phyloP scores from a whole-genome alignment of 2,888 invertebrate genomes.

The Lepas anatifera region DNA sequence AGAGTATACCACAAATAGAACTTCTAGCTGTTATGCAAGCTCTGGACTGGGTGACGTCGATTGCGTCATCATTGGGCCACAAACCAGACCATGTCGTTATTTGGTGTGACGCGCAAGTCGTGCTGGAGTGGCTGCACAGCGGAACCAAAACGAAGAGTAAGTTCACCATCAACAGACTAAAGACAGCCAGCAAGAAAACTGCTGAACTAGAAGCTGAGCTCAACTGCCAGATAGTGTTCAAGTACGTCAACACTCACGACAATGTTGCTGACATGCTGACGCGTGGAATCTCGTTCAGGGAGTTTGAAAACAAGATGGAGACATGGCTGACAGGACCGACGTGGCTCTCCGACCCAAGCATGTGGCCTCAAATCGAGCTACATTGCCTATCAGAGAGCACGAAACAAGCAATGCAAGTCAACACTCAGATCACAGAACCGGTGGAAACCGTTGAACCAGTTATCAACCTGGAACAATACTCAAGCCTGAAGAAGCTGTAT shows the following conservation, averaged over 20 bases:
- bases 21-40: background rate
- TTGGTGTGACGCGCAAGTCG: too few relatives aligned
- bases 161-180: background rate
- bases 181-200: background rate
- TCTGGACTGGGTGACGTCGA: background rate
- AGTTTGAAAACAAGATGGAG: background rate
- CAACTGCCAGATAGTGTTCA: background rate
- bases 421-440: background rate
- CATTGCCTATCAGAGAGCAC: background rate
- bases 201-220: background rate
- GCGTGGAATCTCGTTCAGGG: background rate
- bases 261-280: background rate
- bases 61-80: background rate
- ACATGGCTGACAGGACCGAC: background rate
- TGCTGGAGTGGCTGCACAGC: background rate
- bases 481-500: background rate
- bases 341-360: too few relatives aligned
- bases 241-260: background rate
- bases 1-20: background rate
- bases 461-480: background rate
- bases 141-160: background rate
- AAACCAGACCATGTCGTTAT: background rate
- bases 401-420: background rate
- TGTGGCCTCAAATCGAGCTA: too few relatives aligned
- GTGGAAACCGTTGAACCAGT: background rate